Evolutionary conservation across 2,888 invertebrate species (phyloP), one percentile per base, ranked within the genome.

Genomic region (Tanypteryx hageni): DNA sequence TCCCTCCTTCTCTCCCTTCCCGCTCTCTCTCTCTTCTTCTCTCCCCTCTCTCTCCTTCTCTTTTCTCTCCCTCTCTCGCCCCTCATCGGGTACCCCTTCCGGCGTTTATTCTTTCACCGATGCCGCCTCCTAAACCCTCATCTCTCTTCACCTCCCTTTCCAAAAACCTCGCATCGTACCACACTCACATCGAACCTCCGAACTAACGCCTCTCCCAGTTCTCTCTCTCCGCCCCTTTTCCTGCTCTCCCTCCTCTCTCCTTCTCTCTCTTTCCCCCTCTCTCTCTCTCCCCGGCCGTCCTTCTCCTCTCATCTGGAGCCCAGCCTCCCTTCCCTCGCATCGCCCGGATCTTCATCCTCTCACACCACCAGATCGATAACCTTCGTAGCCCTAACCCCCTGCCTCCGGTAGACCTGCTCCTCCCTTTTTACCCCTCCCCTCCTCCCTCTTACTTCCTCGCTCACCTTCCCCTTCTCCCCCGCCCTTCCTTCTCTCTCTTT

Each of bases 71-170:
- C 2, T 22, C n/a, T 22, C 68, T 11, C 18, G 22, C 22, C 64
- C 16, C n/a, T 64, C 76, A 27, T 22, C 27, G 22, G 9, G 68
- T 2, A 68, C n/a, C 13, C 76, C 76, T 76, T 76, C 76, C 76
- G 76, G 76, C 76, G 27, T 76, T 76, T 76, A 76, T 76, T 76
- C 27, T 76, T 76, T 76, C 76, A 27, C 76, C 76, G 18, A 76
- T 76, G 27, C 76, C 76, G 16, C 64, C 64, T 14, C 64, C 11
- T 11, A 76, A 27, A 7, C 76, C 18, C 76, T 3, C 11, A 7
- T 68, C 68, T 68, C 22, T n/a, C 68, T 22, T 68, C 68, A 64
- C 18, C 64, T n/a, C 16, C 8, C 64, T n/a, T 14, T 44, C 44
- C 44, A 44, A 44, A 44, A 44, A 44, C 11, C 14, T 68, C 68